phyloP scores from a whole-genome alignment of 2,113 vertebrate genomes.

The Pomatorhinus ruficollis region DNA sequence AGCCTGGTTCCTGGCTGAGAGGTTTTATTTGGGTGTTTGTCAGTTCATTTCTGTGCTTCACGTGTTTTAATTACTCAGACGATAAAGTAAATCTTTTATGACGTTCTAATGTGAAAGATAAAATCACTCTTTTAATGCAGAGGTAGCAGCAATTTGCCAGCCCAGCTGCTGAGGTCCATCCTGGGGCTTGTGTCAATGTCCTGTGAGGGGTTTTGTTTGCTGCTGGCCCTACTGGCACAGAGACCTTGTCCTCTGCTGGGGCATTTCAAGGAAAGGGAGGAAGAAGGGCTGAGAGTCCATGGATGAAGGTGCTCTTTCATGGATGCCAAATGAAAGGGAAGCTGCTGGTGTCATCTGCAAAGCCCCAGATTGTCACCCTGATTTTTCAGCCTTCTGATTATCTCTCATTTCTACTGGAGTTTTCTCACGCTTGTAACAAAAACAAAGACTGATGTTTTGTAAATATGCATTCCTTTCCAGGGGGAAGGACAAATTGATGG shows the following conservation, averaged over 20 bases:
- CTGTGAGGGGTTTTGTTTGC: background rate
- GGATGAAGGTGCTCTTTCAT: background rate
- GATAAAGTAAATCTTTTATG: background rate
- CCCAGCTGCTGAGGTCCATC: background rate
- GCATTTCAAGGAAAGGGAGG: background rate
- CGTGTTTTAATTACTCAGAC: background rate
- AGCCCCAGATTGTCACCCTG: background rate
- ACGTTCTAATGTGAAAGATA: background rate
- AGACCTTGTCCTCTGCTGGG: background rate
- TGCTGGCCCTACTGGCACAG: background rate
- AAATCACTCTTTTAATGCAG: background rate
- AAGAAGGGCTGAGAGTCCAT: background rate
- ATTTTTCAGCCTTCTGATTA: too few relatives aligned
- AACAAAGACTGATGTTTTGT: too few relatives aligned
- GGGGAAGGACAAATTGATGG: too few relatives aligned
- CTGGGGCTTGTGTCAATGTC: accelerated
- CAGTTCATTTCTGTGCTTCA: background rate
- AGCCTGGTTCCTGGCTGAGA: background rate
- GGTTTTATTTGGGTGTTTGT: conserved; percentile 13
- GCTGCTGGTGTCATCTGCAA: background rate
- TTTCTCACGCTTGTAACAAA: too few relatives aligned
- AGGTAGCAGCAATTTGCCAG: background rate
- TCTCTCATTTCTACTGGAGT: too few relatives aligned
- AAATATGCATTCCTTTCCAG: too few relatives aligned
- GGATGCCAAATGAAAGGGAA: background rate